Base-by-base conservation (phyloP, 2,888 invertebrate species). In the Lumbricus terrestris region DNA sequence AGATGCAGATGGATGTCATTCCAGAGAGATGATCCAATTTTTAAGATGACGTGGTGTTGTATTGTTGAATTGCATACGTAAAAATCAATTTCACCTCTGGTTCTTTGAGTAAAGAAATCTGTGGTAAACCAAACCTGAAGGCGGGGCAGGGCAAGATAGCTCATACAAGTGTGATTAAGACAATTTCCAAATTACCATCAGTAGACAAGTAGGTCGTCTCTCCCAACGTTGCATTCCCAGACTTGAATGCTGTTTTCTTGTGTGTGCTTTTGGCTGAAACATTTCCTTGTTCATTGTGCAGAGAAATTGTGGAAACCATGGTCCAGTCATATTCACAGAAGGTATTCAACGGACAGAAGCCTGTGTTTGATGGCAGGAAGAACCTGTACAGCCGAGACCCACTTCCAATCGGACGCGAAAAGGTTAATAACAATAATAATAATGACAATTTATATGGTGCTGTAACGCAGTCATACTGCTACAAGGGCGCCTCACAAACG, bases 241-340 rank as follows among this genome's bases (percentile, higher is more conserved):
- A 38, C 40, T 23, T 42, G 37, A 88, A 29, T 37, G 38, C 0
- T 42, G 42, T n/a, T 34, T 8, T 40, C 20, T 47, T 47, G 1
- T 18, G 47, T 42, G 16, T 16, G 42, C 23, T 1, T 47, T 6
- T 16, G n/a, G n/a, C 20, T 47, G 47, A 47, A 47, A 47, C 20
- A 69, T 29, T 23, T 37, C 38, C 16, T 37, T 20, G 42, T 89
- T 1, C n/a, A n/a, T n/a, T 69, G 93, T 93, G 11, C 93, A 97
- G 99, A 94, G 99, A 99, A 96, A 99, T 99, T 94, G 98, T 99
- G 94, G 99, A 99, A 95, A 99, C 98, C 54, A 99, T 99, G 99
- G 99, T 99, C 92, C 97, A 98, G 95, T 97, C 98, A 91, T 99
- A 99, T 95, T 97, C 97, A 95, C 94, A 94, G 92, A 98, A 98